phyloP scores from a whole-genome alignment of 1,140 invertebrate species.

The Chironomus striatipennis region DNA sequence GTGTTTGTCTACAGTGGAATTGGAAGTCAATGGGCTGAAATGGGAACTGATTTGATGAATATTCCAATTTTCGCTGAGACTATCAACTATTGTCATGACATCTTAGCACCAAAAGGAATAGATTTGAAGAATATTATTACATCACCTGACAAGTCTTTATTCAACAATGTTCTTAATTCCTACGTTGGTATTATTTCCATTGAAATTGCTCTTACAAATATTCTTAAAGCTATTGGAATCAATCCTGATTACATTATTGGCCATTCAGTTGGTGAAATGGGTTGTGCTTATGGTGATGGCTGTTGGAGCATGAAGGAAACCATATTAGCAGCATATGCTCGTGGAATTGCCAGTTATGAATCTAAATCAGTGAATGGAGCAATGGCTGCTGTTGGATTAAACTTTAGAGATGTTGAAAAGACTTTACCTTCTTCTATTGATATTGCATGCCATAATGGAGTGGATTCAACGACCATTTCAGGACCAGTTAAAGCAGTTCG shows the following conservation, averaged over 20 bases:
- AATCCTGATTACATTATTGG: slow-evolving; percentile 75
- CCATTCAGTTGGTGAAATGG: slow-evolving; percentile 78
- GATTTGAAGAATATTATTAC: slow-evolving; percentile 74
- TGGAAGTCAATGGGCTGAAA: slow-evolving; percentile 81
- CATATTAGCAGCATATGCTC: slow-evolving; percentile 71
- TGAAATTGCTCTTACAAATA: slow-evolving; percentile 74
- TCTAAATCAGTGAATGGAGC: slow-evolving; percentile 64
- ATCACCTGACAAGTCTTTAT: slow-evolving; percentile 59
- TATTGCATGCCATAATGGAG: slow-evolving; percentile 78
- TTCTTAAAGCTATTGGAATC: slow-evolving; percentile 62
- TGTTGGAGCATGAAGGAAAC: slow-evolving; percentile 75
- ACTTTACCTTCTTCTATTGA: slow-evolving; percentile 59
- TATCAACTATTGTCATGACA: slow-evolving; percentile 61
- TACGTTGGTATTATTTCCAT: slow-evolving; percentile 91
- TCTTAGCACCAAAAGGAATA: slow-evolving; percentile 62
- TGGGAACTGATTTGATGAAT: slow-evolving; percentile 57
- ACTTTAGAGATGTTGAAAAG: slow-evolving; percentile 49
- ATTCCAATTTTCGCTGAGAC: slow-evolving; percentile 64
- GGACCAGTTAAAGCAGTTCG: slow-evolving; percentile 64
- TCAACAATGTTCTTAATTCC: slow-evolving; percentile 75
- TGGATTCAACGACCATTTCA: slow-evolving; percentile 77
- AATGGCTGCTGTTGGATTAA: slow-evolving; percentile 74
- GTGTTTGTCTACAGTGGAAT: slow-evolving; percentile 89
- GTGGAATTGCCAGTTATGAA: slow-evolving; percentile 75
- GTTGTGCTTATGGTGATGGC: slow-evolving; percentile 83